Percentiles rank a stretch among this genome's conserved stretches.
Conservation (phyloP, 2,888 invertebrate species). For the Tiliacea aurago region DNA sequence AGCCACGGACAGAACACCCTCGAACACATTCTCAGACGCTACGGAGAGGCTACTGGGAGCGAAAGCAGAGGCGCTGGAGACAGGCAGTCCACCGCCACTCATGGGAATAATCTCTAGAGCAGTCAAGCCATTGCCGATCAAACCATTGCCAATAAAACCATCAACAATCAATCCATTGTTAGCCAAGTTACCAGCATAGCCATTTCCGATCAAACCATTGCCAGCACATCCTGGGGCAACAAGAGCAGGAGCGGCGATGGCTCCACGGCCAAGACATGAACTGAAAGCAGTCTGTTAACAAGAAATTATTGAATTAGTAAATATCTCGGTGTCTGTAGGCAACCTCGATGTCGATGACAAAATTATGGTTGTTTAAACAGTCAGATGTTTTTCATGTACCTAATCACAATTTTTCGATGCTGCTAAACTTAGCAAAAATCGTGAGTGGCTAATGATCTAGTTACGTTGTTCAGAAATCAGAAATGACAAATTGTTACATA, state of each 20-base stretch:
- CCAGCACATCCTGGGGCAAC: neutral
- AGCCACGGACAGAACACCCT: conserved; percentile 70
- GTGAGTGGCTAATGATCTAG: too few species aligned
- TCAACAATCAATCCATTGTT: neutral
- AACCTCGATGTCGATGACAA: neutral
- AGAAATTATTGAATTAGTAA: neutral
- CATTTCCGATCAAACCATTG: neutral
- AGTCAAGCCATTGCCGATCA: neutral
- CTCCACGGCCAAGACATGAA: conserved; percentile 11
- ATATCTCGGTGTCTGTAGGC: neutral
- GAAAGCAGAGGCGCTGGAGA: conserved; percentile 11
- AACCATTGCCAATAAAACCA: neutral
- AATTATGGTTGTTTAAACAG: neutral
- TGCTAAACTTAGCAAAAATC: too few species aligned
- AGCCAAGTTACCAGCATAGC: neutral
- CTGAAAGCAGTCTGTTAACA: conserved; percentile 4
- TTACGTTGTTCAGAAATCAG: too few species aligned
- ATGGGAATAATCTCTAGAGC: conserved; percentile 22
- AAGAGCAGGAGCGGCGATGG: neutral
- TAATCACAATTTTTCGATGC: neutral
- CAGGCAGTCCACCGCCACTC: conserved; percentile 18
- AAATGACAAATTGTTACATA: too few species aligned
- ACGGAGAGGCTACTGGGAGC: conserved; percentile 22
- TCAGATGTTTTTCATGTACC: neutral
- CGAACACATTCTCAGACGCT: conserved; percentile 20